Percentiles rank a stretch among this genome's conserved stretches.
Conservation (phyloP, 2,888 invertebrate genomes). For the Crematogaster levior region DNA sequence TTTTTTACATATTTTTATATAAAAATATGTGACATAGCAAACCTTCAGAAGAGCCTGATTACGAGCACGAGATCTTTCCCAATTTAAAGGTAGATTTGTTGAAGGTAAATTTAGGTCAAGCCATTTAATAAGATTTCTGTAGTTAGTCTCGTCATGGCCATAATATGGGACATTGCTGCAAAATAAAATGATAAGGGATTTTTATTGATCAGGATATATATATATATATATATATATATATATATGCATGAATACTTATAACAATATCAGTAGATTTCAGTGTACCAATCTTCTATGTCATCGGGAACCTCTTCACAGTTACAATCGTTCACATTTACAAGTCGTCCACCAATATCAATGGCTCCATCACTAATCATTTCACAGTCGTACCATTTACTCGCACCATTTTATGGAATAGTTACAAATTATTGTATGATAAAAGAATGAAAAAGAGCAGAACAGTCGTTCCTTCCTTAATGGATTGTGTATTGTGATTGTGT, state of each 20-base stretch:
- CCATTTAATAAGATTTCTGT: conserved; percentile 13
- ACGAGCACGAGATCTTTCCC: conserved; percentile 74
- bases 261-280: neutral
- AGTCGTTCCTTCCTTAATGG: too few species aligned
- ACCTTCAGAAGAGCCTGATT: conserved; percentile 81
- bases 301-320: too few species aligned
- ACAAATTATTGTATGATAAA: neutral
- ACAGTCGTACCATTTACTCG: too few species aligned
- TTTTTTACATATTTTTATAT: neutral
- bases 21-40: conserved; percentile 30
- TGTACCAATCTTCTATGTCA: conserved; percentile 74
- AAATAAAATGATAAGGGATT: conserved; percentile 18
- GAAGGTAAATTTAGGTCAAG: too few species aligned
- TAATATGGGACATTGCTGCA: conserved; percentile 69
- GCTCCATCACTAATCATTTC: too few species aligned
- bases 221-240: too few species aligned
- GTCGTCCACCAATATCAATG: conserved; percentile 24
- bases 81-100: conserved; percentile 67
- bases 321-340: too few species aligned
- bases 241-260: neutral
- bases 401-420: conserved; percentile 14
- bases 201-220: neutral
- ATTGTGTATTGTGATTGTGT: too few species aligned
- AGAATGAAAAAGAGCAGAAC: neutral
- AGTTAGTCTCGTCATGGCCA: conserved; percentile 53